Conservation (phyloP, 2,113 vertebrate genomes). For the Siniperca chuatsi region DNA sequence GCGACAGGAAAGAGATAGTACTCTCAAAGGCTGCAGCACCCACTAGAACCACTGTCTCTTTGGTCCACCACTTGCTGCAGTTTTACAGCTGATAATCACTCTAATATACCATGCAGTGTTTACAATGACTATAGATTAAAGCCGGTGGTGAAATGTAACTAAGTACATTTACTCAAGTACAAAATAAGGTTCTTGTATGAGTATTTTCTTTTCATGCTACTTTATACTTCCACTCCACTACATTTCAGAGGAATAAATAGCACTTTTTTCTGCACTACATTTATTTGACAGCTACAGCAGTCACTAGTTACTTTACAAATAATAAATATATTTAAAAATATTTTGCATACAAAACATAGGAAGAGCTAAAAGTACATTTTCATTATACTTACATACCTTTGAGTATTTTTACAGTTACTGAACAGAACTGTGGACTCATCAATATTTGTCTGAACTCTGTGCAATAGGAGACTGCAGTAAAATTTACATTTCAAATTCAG, state of each 20-base stretch:
- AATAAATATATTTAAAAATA: too few species aligned
- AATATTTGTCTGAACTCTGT: neutral
- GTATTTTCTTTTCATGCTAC: neutral
- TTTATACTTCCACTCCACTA: neutral
- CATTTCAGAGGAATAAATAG: neutral
- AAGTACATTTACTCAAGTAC: neutral
- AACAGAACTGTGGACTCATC: neutral
- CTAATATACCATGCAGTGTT: neutral
- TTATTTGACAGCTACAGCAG: neutral
- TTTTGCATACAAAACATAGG: neutral
- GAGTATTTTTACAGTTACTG: neutral
- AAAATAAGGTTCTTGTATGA: neutral
- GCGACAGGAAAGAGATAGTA: conserved; percentile 5
- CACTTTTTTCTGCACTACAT: neutral
- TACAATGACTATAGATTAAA: neutral
- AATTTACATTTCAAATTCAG: neutral
- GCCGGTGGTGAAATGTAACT: neutral
- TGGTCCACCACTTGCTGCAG: neutral
- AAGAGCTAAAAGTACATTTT: neutral
- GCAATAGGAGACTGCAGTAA: neutral
- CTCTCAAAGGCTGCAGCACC: conserved; percentile 9
- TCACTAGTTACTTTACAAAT: neutral
- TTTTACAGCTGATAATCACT: neutral
- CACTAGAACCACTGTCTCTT: neutral
- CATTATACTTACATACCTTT: neutral